These are phyloP conservation scores for Scomberomorus guttatus DNA, from an alignment of 2,797 vertebrate genomes.

Conservation along the genomic window DNA sequence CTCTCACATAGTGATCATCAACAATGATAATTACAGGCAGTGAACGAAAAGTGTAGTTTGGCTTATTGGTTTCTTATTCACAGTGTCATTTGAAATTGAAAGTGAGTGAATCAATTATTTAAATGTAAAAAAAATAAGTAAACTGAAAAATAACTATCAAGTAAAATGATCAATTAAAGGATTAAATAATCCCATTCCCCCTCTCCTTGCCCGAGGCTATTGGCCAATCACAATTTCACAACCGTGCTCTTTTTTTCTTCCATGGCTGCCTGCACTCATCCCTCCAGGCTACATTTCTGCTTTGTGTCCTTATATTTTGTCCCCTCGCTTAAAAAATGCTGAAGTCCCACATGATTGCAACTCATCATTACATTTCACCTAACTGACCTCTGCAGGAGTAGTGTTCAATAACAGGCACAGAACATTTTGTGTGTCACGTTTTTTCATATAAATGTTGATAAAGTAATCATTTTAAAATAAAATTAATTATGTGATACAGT, in stretches of 20 bases:
- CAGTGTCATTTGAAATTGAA: neutral
- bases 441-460: neutral
- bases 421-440: neutral
- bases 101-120: neutral
- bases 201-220: neutral
- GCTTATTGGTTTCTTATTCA: neutral
- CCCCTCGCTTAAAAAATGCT: neutral
- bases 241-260: neutral
- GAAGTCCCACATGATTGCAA: neutral
- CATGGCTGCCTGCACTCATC: neutral
- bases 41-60: neutral
- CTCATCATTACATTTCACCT: neutral
- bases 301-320: neutral
- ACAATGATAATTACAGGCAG: neutral
- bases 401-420: neutral
- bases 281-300: conserved; percentile 1
- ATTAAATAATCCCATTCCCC: neutral
- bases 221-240: neutral
- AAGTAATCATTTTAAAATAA: no score
- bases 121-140: neutral
- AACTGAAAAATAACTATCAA: neutral
- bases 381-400: neutral
- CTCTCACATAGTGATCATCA: neutral
- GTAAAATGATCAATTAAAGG: neutral
- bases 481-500: neutral